phyloP scores from a whole-genome alignment of 2,797 vertebrate genomes.

The Carduelis carduelis region DNA sequence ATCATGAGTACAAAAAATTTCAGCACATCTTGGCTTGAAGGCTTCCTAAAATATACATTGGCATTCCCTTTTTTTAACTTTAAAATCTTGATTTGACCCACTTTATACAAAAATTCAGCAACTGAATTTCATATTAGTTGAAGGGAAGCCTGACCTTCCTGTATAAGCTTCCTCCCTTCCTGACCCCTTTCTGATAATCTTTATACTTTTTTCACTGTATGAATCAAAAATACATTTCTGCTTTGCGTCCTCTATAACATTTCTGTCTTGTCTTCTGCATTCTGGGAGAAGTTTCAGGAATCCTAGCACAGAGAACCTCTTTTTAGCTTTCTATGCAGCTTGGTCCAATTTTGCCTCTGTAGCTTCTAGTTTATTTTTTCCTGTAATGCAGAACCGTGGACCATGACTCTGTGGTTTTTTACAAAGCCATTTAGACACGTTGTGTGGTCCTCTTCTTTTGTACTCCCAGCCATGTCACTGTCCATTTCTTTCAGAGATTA shows the following conservation, averaged over 20 bases:
- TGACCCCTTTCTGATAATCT: background rate
- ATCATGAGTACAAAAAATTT: background rate
- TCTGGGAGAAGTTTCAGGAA: background rate
- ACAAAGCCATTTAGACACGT: background rate
- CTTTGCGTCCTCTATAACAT: background rate
- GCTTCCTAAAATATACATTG: background rate
- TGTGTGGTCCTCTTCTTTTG: background rate
- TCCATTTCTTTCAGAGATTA: background rate
- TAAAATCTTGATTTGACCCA: background rate
- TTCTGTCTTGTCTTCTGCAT: background rate
- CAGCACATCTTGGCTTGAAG: background rate
- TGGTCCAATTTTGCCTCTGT: background rate
- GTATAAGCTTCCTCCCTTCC: background rate
- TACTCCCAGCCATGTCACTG: background rate
- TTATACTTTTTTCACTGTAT: background rate
- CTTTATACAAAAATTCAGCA: background rate
- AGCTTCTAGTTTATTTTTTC: background rate
- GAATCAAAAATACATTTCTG: background rate
- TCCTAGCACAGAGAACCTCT: rapidly evolving
- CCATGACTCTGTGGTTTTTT: background rate
- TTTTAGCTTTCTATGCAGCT: background rate
- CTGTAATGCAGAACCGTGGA: background rate
- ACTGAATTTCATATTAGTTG: background rate
- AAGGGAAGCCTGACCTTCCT: background rate
- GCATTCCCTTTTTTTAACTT: background rate